These are phyloP conservation scores for Aporophyla nigra DNA, from an alignment of 2,888 invertebrate species.

Conservation along the genomic window DNA sequence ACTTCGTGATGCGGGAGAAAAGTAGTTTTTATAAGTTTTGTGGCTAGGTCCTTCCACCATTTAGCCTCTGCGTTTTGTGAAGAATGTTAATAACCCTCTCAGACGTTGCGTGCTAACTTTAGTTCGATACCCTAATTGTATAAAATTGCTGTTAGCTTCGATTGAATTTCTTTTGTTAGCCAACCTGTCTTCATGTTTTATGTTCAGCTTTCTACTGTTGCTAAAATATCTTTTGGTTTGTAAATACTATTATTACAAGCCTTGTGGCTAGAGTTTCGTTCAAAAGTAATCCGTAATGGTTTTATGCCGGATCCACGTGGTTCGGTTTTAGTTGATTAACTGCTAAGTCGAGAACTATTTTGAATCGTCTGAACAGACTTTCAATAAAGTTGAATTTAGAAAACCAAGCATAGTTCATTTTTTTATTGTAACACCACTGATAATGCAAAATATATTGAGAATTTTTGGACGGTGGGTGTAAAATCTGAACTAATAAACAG, in stretches of 20 bases:
- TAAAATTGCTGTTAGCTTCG: constrained; percentile 70
- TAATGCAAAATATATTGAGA: too few relatives aligned
- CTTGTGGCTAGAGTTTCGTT: not conserved
- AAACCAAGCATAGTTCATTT: too few relatives aligned
- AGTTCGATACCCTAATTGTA: constrained; percentile 47
- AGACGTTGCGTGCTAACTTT: constrained; percentile 51
- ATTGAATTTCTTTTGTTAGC: constrained; percentile 59
- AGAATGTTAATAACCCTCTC: constrained; percentile 51
- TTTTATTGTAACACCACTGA: too few relatives aligned
- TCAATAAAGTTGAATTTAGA: not conserved
- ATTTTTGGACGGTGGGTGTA: too few relatives aligned
- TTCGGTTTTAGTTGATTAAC: not conserved
- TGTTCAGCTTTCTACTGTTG: constrained; percentile 46
- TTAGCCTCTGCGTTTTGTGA: not conserved
- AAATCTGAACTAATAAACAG: too few relatives aligned
- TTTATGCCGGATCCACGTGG: not conserved
- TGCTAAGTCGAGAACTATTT: not conserved
- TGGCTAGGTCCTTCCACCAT: not conserved
- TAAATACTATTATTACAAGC: constrained; percentile 16
- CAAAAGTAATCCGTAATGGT: not conserved
- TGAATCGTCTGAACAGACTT: not conserved
- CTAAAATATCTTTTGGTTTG: not conserved
- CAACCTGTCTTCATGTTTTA: constrained; percentile 28
- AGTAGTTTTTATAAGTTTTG: not conserved
- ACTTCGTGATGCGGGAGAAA: too few relatives aligned